Conservation (phyloP, 2,888 invertebrate species). For the Phaedon cochleariae region DNA sequence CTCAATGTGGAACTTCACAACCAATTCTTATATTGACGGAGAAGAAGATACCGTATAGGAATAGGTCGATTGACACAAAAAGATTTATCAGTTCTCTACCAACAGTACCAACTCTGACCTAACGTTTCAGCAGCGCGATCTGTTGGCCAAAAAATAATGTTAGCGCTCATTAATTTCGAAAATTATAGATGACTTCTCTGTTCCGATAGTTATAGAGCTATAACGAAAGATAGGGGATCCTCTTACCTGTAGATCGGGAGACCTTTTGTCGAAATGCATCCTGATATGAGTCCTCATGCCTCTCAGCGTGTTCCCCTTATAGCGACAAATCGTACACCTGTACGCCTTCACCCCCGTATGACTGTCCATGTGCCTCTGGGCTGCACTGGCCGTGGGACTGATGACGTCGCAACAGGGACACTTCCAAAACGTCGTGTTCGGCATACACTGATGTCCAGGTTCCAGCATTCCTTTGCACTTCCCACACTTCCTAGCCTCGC, state of each 20-base stretch:
- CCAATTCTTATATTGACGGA: no score
- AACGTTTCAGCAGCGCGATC: no score
- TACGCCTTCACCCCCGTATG: slow-evolving; percentile 93
- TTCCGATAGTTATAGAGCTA: no score
- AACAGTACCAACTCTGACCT: no score
- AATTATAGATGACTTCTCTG: no score
- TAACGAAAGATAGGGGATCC: no score
- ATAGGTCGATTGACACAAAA: no score
- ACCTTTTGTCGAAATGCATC: slow-evolving; percentile 93
- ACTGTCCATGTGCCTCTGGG: slow-evolving; percentile 91
- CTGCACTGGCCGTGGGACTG: slow-evolving; percentile 86
- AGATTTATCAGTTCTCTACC: no score
- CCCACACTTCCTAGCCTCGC: slow-evolving; percentile 70
- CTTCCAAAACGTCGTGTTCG: slow-evolving; percentile 71
- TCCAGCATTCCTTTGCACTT: slow-evolving; percentile 72
- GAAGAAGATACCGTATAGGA: no score
- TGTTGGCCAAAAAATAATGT: no score
- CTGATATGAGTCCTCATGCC: slow-evolving; percentile 98
- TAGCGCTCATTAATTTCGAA: no score
- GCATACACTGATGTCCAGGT: slow-evolving; percentile 64
- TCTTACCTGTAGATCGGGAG: slow-evolving; percentile 79
- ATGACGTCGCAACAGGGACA: slow-evolving; percentile 90
- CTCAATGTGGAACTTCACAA: no score
- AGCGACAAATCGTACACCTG: slow-evolving; percentile 92
- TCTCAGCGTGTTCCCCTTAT: slow-evolving; percentile 94